phyloP scores from a whole-genome alignment of 2,888 invertebrate species.

The Norana najaformis region DNA sequence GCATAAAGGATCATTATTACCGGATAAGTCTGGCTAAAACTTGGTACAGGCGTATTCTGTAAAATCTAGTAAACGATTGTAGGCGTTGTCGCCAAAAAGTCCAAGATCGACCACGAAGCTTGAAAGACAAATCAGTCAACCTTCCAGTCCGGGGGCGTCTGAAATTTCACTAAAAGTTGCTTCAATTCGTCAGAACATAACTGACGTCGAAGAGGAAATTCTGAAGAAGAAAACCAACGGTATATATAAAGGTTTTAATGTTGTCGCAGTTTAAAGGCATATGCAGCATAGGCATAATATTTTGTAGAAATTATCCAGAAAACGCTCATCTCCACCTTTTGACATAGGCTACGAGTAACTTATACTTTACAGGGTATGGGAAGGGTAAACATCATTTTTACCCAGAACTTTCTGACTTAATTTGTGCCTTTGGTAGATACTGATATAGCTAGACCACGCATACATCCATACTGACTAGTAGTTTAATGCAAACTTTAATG shows the following conservation, averaged over 20 bases:
- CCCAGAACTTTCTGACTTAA: neutral
- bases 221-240: neutral
- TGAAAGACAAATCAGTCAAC: neutral
- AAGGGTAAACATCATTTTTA: neutral
- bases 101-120: neutral
- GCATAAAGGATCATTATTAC: too few species aligned
- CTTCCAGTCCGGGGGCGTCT: neutral
- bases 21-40: too few species aligned
- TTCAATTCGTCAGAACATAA: constrained; percentile 17
- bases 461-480: neutral
- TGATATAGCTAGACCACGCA: neutral
- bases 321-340: neutral
- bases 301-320: too few species aligned
- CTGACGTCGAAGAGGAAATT: constrained; percentile 10
- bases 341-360: neutral
- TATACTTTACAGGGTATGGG: neutral
- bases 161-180: neutral
- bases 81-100: neutral
- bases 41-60: neutral
- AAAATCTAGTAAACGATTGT: neutral
- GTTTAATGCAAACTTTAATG: neutral
- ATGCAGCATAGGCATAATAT: neutral
- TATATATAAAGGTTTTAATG: neutral
- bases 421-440: neutral
- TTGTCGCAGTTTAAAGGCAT: neutral